Evolutionary conservation across 2,888 invertebrate species (phyloP).

Genomic region (Tyria jacobaeae): DNA sequence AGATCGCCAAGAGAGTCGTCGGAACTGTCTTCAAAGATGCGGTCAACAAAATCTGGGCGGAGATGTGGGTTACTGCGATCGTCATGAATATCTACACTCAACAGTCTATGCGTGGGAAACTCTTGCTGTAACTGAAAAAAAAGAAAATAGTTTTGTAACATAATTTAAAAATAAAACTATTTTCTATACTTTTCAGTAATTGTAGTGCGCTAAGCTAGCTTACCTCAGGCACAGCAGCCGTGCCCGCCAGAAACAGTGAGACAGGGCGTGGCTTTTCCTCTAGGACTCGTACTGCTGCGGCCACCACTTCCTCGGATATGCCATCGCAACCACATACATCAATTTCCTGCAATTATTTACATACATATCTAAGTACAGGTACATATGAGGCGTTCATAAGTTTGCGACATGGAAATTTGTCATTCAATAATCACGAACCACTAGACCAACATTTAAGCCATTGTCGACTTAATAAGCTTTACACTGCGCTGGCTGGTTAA

Average conservation of each 20-base stretch:
- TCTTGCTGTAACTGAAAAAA: slow-evolving; percentile 43
- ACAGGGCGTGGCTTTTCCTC: slow-evolving; percentile 58
- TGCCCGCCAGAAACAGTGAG: slow-evolving; percentile 65
- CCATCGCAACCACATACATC: slow-evolving; percentile 76
- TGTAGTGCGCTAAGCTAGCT: not conserved
- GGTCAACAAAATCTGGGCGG: slow-evolving; percentile 74
- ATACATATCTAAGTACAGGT: too few species aligned
- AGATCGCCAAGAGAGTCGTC: slow-evolving; percentile 73
- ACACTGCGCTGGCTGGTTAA: too few species aligned
- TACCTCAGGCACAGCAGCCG: slow-evolving; percentile 57
- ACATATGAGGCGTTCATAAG: too few species aligned
- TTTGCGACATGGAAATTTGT: too few species aligned
- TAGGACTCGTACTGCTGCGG: slow-evolving; percentile 60
- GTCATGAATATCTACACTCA: slow-evolving; percentile 62
- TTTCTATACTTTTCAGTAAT: too few species aligned
- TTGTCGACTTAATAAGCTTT: too few species aligned
- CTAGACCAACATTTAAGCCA: too few species aligned
- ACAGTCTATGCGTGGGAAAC: slow-evolving; percentile 59
- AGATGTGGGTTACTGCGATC: slow-evolving; percentile 75
- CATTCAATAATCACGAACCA: too few species aligned
- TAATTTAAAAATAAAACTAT: too few species aligned
- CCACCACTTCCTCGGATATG: slow-evolving; percentile 65
- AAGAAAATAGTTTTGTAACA: too few species aligned
- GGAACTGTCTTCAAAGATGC: slow-evolving; percentile 67
- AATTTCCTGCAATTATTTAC: slow-evolving; percentile 67